Evolutionary conservation across 2,888 invertebrate genomes (phyloP), one percentile per base, ranked within the genome.

Genomic region (Neoaliturus tenellus): DNA sequence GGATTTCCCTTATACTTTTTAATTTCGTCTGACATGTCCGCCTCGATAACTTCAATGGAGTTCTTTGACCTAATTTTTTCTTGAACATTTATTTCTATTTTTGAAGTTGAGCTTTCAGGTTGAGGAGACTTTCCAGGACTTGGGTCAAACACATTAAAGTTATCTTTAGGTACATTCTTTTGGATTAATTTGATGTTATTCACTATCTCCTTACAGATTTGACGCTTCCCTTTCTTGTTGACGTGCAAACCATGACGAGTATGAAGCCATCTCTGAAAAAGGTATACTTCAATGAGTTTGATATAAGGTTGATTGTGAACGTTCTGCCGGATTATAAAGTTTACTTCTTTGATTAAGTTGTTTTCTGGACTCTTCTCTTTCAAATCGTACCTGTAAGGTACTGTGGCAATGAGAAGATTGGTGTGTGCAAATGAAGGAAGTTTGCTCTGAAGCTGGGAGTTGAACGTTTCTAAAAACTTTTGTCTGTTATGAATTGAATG

Each of bases 321-420:
- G 6, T 55, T n/a, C 17, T 55, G 55, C 23, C 55, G 6, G 23
- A 55, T 55, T 8, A 55, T 55, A 10, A n/a, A 5, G 17, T 55
- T 55, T 10, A n/a, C n/a, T 55, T 55, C 55, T 55, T 55, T 55
- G n/a, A 55, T 55, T 55, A 55, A 55, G 5, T 55, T 55, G 23
- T 55, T 55, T 55, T 55, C 55, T 10, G 55, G 55, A 23, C 55
- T 55, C 6, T 55, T n/a, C 17, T 55, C 55, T 6, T 17, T 55
- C 23, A 55, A 55, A 23, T 55, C 55, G n/a, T 55, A 55, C 23
- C 55, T 55, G 17, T 55, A 55, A 10, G 55, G n/a, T n/a, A n/a
- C n/a, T n/a, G n/a, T n/a, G n/a, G n/a, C n/a, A n/a, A n/a, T n/a
- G n/a, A n/a, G n/a, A 23, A 20, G 6, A n/a, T 55, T 55, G 6